Conservation (phyloP, 2,888 invertebrate genomes). For the Danaus chrysippus region DNA sequence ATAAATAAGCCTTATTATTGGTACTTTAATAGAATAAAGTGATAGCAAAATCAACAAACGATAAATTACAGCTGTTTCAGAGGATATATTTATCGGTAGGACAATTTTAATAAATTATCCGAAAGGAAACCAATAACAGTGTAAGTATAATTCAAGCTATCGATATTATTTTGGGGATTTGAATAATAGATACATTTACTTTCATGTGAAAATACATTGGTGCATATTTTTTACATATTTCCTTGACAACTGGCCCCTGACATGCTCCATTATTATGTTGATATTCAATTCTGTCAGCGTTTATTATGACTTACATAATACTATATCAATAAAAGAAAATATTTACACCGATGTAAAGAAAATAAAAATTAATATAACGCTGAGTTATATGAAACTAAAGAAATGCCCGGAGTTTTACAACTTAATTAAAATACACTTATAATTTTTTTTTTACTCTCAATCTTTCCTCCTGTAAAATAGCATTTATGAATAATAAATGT, state of each 20-base stretch:
- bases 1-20: too few species aligned
- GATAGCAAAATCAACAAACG: background rate
- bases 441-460: background rate
- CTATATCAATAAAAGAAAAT: too few species aligned
- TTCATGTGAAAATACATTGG: conserved; percentile 59
- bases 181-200: conserved; percentile 73
- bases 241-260: conserved; percentile 21
- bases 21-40: background rate
- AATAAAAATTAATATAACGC: background rate
- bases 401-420: background rate
- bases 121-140: conserved; percentile 29
- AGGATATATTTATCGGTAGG: conserved; percentile 1
- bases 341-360: background rate
- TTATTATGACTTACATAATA: conserved; percentile 16
- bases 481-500: conserved; percentile 1
- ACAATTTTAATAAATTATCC: conserved; percentile 6
- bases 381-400: background rate
- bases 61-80: background rate
- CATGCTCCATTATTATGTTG: conserved; percentile 25
- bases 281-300: conserved; percentile 18
- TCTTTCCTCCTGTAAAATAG: conserved; percentile 1
- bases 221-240: conserved; percentile 71
- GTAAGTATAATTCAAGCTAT: conserved; percentile 33
- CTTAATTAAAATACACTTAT: conserved; percentile 5
- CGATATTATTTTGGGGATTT: conserved; percentile 64